Evolutionary conservation across 2,888 invertebrate genomes (phyloP).

Genomic region (Cyrtodaria siliqua): DNA sequence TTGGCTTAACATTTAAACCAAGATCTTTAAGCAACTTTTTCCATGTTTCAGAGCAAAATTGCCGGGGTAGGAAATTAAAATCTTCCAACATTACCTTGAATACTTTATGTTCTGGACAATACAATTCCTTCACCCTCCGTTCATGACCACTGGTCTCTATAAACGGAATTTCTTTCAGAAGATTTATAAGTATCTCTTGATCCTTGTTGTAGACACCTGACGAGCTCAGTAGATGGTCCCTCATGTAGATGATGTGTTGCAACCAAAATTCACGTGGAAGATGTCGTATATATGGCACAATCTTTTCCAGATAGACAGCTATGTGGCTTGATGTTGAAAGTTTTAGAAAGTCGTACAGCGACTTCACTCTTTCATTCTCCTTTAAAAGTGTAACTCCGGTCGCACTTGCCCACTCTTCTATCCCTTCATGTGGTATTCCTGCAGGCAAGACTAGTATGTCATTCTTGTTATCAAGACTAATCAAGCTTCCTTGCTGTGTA

Average conservation of each 20-base stretch:
- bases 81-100: background rate
- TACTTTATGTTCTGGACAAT: background rate
- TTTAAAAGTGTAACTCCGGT: background rate
- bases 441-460: background rate
- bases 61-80: slow-evolving; percentile 26
- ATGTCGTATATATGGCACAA: background rate
- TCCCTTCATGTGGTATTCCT: background rate
- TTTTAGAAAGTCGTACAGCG: background rate
- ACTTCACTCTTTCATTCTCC: background rate
- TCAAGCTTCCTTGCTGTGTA: background rate
- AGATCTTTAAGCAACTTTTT: slow-evolving; percentile 20
- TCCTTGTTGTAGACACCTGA: background rate
- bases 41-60: slow-evolving; percentile 31
- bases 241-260: background rate
- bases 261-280: background rate
- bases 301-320: background rate
- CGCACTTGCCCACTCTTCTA: background rate
- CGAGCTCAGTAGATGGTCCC: background rate
- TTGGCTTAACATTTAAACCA: slow-evolving; percentile 31
- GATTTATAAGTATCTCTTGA: background rate
- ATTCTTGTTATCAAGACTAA: background rate
- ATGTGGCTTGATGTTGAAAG: background rate
- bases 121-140: background rate
- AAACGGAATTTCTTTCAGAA: background rate
- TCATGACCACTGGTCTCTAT: background rate